Evolutionary conservation across 2,888 invertebrate genomes (phyloP), one percentile per base, ranked within the genome.

Genomic region (Meloe dianella): DNA sequence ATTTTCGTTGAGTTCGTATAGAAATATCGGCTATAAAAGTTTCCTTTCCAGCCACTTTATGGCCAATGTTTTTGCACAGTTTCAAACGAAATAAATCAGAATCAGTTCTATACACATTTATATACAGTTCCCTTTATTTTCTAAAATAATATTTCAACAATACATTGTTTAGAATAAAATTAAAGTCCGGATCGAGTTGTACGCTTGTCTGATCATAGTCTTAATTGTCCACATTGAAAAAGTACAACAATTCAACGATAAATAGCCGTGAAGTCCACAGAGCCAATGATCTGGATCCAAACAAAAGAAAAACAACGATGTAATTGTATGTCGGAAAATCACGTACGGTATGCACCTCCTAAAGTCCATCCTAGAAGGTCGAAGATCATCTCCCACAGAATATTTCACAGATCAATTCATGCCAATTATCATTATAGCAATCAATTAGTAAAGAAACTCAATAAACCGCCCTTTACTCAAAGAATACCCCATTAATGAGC

Each of bases 271-370:
- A 71, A 74, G 77, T 77, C 76, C 77, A 77, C 77, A 77, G 75
- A 77, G 71, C 69, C 64, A 68, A 71, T 60, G 27, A 27, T 38
- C 41, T 35, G 60, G 3, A 58, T 58, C 30, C 30, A 32, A 59
- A 41, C 57, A 81, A 80, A 80, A 81, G 81, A 41, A 41, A 41
- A 41, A 41, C 5, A 10, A 77, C 79, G 78, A 79, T 80, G 80
- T 81, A 79, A 79, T 78, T 77, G 79, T 77, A 78, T 76, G 78
- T 80, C 59, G 78, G 79, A 81, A 81, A 81, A 81, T 82, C 78
- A 78, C 71, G 77, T 75, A 67, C 70, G 72, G 74, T 22, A 24
- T 78, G 76, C 74, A 73, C 73, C 75, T 78, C 80, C 79, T 81
- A 79, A 80, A 80, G 77, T 75, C 77, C 77, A 74, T 73, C 71